Evolutionary conservation across 2,888 invertebrate genomes (phyloP).

Genomic region (Xestia xanthographa): DNA sequence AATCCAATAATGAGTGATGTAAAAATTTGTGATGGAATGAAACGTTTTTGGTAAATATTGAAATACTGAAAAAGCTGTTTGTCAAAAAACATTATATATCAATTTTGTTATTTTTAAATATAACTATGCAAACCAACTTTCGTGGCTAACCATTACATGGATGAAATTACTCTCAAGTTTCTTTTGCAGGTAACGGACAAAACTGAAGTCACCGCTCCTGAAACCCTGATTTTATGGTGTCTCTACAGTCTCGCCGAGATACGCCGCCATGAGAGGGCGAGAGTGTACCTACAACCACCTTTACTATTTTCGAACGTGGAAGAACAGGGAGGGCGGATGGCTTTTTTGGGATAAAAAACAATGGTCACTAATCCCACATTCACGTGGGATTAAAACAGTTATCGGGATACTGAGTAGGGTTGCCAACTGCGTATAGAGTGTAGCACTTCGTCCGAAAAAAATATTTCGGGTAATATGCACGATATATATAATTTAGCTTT

Average conservation of each 20-base stretch:
- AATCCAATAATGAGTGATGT: neutral
- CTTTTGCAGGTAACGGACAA: neutral
- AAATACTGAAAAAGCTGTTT: neutral
- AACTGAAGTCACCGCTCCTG: no score
- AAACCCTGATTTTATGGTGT: neutral
- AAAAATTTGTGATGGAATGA: neutral
- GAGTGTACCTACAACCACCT: neutral
- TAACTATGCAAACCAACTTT: neutral
- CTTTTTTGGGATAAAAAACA: neutral
- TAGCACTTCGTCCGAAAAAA: no score
- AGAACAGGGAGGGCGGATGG: no score
- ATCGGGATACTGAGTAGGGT: neutral
- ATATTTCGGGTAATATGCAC: no score
- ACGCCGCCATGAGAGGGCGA: neutral
- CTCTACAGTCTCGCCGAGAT: neutral
- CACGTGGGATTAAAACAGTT: slow-evolving; percentile 1
- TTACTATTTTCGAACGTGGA: neutral
- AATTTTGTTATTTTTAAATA: neutral
- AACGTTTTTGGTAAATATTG: neutral
- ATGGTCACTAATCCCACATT: neutral
- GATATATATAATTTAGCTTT: no score
- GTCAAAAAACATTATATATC: neutral
- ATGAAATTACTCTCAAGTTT: neutral
- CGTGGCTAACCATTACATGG: neutral
- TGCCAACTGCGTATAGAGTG: neutral